Base-by-base conservation (phyloP, 1,140 invertebrate species). In the Drosophila erecta region DNA sequence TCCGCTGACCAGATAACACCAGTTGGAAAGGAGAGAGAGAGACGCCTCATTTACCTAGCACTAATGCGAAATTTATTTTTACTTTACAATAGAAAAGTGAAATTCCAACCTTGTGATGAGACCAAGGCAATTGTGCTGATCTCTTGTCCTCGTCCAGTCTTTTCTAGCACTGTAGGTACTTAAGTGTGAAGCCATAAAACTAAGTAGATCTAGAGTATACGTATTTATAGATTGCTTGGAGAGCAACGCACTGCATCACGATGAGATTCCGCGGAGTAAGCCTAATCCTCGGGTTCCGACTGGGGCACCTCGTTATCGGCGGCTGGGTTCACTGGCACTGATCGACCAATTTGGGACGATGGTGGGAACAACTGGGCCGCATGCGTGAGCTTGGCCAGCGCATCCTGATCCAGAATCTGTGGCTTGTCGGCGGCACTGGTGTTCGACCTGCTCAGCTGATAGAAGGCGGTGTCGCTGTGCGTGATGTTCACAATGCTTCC, bases 401-500 rank as follows among this genome's bases (percentile, higher is more conserved):
- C 54, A 3, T 87, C 79, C 40, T 69, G 51, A 61, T 72, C 76
- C 11, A 92, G 58, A 6, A 92, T 46, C 38, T 90, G 90, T 0
- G 90, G 84, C 59, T 80, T 90, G 12, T 91, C 85, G 8, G 62
- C 61, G 14, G 59, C 76, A 37, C 79, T 90, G 11, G 73, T 54
- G 58, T 91, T 92, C 8, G 89, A 87, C 12, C 72, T 87, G 55
- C 77, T 87, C 33, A 92, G 58, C 55, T 92, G 81, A 57, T 91
- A 91, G 73, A 81, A 91, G 49, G 90, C 87, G 46, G 92, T 92
- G 51, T 92, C 91, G 54, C 91, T 92, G 57, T 92, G 91, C 6
- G 92, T 92, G 12, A 92, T 92, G 59, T 92, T 92, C n/a, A 92
- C 85, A 56, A 92, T 92, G 54, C 90, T 92, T 0, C 92, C 92